Evolutionary conservation across 1,140 invertebrate genomes (phyloP).

Genomic region (Onthophagus taurus): DNA sequence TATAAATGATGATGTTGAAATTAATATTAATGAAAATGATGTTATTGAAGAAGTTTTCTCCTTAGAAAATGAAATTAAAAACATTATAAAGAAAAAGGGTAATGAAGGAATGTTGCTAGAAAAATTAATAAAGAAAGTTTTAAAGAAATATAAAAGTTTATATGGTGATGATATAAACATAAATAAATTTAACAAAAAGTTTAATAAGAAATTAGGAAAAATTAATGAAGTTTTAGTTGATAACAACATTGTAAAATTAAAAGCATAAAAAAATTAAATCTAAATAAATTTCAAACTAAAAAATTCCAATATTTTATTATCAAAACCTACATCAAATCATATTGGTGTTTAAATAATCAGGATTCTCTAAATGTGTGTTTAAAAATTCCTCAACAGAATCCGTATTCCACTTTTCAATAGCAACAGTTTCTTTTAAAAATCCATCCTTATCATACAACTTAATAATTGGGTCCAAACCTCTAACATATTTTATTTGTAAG

Average conservation of each 20-base stretch:
- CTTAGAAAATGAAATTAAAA: no score
- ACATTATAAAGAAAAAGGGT: no score
- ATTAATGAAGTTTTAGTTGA: background rate
- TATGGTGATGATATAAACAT: background rate
- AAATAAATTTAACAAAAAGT: background rate
- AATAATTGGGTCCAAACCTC: constrained; percentile 86
- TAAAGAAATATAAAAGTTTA: background rate
- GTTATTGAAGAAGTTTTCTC: no score
- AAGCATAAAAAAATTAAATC: background rate
- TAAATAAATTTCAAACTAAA: background rate
- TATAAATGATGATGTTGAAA: no score
- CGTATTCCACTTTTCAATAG: constrained; percentile 95
- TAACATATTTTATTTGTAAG: constrained; percentile 78
- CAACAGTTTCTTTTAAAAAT: constrained; percentile 74
- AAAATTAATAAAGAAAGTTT: background rate
- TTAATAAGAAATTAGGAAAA: constrained; percentile 2
- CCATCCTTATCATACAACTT: constrained; percentile 77
- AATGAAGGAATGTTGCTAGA: background rate
- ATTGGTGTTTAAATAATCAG: constrained; percentile 53
- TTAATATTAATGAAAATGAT: no score
- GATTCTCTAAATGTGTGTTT: constrained; percentile 63
- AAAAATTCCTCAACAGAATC: constrained; percentile 93
- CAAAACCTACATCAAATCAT: constrained; percentile 36
- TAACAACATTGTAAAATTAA: background rate
- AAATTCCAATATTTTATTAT: background rate